Base-by-base conservation (phyloP, 2,797 vertebrate genomes). In the Halcyon leucocephala region DNA sequence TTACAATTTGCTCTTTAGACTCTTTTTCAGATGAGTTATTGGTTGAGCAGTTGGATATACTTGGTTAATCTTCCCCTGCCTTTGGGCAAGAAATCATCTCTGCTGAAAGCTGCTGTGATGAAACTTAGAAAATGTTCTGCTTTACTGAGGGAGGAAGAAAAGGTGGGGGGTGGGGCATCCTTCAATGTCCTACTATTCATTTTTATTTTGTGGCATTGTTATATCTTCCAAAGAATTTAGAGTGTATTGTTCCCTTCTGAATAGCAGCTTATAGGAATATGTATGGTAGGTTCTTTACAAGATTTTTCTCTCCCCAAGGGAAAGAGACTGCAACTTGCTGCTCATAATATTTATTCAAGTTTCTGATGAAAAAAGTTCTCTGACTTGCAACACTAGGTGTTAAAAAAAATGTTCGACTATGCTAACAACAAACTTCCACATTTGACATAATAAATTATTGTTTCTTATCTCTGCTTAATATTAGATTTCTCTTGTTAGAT, bases 11-110 rank as follows among this genome's bases (percentile, higher is more conserved):
- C 88, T 97, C 87, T 94, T 95, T 94, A 96, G 77, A 93, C 82
- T 94, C 60, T 78, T 97, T 97, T 96, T 92, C 95, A 95, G 91
- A 93, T 97, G 95, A 96, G 74, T 96, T 97, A 97, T 96, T 96
- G 90, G 82, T 70, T 93, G 96, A 97, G 82, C 82, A 89, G 86
- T 90, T 92, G 86, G 93, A 96, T 95, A 91, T 82, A 97, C 83
- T 89, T 97, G 96, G 96, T 97, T 97, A 97, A 97, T 97, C 96
- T 97, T 97, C 88, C 92, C 93, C 95, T 96, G 97, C 92, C 82
- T 98, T 96, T 97, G 93, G 96, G 95, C 92, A 94, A 97, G 96
- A 97, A 97, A 97, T 96, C 96, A 98, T 91, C 87, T 94, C 93
- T 94, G 86, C 69, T 95, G 93, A 89, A 94, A 96, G 94, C 54